Conservation (phyloP, 1,140 invertebrate species). For the Steinernema feltiae region DNA sequence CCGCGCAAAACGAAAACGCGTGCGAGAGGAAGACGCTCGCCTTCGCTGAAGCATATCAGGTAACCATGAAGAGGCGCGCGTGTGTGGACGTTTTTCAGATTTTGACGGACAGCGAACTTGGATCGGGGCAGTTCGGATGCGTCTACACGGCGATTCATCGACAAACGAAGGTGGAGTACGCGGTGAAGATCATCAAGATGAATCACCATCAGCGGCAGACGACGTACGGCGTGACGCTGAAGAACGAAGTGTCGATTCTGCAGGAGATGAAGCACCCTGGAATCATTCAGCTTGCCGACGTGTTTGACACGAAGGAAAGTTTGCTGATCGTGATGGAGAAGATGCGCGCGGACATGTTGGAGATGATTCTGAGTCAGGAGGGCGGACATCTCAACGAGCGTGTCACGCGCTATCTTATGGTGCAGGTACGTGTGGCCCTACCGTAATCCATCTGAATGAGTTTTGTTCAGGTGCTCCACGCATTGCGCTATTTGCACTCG, state of each 20-base stretch:
- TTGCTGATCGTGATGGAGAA: slow-evolving; percentile 68
- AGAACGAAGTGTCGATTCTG: slow-evolving; percentile 41
- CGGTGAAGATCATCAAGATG: slow-evolving; percentile 76
- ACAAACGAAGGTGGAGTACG: slow-evolving; percentile 72
- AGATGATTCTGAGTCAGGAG: slow-evolving; percentile 81
- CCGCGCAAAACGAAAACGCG: slow-evolving; percentile 42
- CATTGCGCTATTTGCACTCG: slow-evolving; percentile 91
- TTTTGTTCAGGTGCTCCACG: no score
- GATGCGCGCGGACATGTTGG: slow-evolving; percentile 84
- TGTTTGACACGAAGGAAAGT: slow-evolving; percentile 95
- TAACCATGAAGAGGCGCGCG: not conserved
- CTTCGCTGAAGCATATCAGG: slow-evolving; percentile 55
- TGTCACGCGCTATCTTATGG: slow-evolving; percentile 50
- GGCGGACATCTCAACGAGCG: slow-evolving; percentile 48
- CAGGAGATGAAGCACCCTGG: slow-evolving; percentile 58
- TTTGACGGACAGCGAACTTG: slow-evolving; percentile 77
- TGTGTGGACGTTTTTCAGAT: not conserved
- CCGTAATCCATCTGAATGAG: no score
- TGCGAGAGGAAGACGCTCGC: slow-evolving; percentile 52
- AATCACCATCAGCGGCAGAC: not conserved
- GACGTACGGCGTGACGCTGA: not conserved
- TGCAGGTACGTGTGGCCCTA: no score
- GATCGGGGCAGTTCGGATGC: slow-evolving; percentile 95
- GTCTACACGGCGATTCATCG: slow-evolving; percentile 75
- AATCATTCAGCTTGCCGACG: slow-evolving; percentile 70